Evolutionary conservation across 2,888 invertebrate species (phyloP), one percentile per base, ranked within the genome.

Genomic region (Alentia gelatinosa): DNA sequence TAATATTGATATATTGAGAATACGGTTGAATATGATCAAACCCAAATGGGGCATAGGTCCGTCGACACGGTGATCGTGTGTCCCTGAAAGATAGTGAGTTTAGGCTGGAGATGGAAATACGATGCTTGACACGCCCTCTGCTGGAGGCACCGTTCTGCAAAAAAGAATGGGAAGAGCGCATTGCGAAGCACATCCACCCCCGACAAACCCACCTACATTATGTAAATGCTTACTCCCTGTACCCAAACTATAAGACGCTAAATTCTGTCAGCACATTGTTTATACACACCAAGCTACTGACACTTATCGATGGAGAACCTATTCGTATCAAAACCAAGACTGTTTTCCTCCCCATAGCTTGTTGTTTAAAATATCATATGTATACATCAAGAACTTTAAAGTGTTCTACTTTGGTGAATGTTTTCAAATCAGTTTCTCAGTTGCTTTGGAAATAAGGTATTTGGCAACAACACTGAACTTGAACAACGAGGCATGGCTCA

Each of bases 401-500:
- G 56, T 56, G 19, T 56, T 56, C 19, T 56, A n/a, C 56, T 56
- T 56, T 56, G n/a, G n/a, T 30, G 3, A 5, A 33, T 5, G 74
- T 74, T 30, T 74, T 26, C 33, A 5, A 33, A 74, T 74, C 74
- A 74, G 74, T n/a, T n/a, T n/a, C n/a, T n/a, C n/a, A 26, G 33
- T 74, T 74, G 74, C 74, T 33, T 74, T 74, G 15, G 30, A 5
- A 74, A 74, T 15, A n/a, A 26, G 19, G 75, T 75, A 9, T 75
- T 75, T 75, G 4, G 75, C 75, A 75, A 75, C 75, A 75, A 37
- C 37, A 35, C n/a, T 35, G 23, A 79, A 35, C 39, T 79, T 4
- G 39, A 86, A 83, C 42, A 83, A 42, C 50, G 86, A 86, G 86
- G 86, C 86, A 86, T 86, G 86, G 86, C 86, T 86, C 86, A 86